Base-by-base conservation (phyloP, 2,888 invertebrate genomes). In the Fragum whitleyi region DNA sequence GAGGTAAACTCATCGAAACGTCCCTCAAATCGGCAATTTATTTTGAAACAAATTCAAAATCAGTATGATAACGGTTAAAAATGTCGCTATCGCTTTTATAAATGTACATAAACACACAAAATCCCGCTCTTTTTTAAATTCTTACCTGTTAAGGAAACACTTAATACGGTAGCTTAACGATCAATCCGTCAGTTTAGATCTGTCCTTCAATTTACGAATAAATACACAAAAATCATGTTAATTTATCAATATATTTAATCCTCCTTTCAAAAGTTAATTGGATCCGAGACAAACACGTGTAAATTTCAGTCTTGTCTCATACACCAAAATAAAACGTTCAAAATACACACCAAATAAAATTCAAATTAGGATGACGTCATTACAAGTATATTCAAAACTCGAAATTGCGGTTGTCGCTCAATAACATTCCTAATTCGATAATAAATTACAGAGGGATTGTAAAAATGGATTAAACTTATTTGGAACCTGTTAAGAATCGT, bases 331-430 rank as follows among this genome's bases (percentile, higher is more conserved):
- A 47, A 47, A 47, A 14, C 7, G 14, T 47, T 19, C 19, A 47
- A 47, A 47, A 47, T 47, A 47, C 47, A 47, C 47, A 47, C 47
- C 47, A 16, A 5, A 47, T 47, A 14, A 47, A 47, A 47, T 47
- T 47, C 47, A 47, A 47, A 47, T 47, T n/a, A n/a, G 47, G 47
- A n/a, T 47, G 47, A 47, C 47, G 47, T 47, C 47, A 47, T 47
- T n/a, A 3, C 3, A 47, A 9, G n/a, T 47, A 9, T 47, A 47
- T 47, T 47, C 14, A n/a, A 3, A 39, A 19, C 3, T n/a, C 2
- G 47, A 16, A 14, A 9, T 47, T 47, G 5, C 16, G 47, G 19
- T 19, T 47, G 47, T 47, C 47, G 14, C n/a, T 47, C 47, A 16
- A 47, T 19, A 47, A 36, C 9, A 36, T 36, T 3, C 32, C 3